Conservation (phyloP, 2,113 vertebrate genomes). For the Heterotis niloticus region DNA sequence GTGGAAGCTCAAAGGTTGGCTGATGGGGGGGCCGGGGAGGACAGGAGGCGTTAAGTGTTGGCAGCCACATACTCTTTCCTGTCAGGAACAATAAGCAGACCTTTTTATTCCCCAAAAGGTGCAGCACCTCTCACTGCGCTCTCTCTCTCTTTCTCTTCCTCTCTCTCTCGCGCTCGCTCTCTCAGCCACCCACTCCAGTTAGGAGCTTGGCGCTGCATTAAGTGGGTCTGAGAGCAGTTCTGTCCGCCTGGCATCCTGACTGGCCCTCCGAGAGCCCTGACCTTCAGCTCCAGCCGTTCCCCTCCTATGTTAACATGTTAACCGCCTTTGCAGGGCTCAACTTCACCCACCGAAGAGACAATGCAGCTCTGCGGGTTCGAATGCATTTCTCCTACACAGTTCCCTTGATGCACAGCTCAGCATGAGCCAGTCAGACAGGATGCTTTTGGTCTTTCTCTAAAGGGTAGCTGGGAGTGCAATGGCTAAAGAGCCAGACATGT, state of each 20-base stretch:
- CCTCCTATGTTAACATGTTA: neutral
- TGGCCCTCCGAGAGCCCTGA: neutral
- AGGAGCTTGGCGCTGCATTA: neutral
- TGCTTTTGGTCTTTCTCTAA: neutral
- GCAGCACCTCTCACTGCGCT: neutral
- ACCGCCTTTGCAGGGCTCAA: too few species aligned
- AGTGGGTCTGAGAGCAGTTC: neutral
- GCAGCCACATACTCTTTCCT: slow-evolving; percentile 48
- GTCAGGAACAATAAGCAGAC: slow-evolving; percentile 48
- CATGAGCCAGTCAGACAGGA: too few species aligned
- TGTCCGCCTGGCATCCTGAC: neutral
- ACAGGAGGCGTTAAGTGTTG: slow-evolving; percentile 49
- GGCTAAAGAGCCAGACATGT: neutral
- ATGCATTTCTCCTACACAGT: neutral
- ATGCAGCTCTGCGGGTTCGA: neutral
- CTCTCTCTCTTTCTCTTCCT: neutral
- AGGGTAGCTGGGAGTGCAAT: neutral
- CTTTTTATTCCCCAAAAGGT: slow-evolving; percentile 15
- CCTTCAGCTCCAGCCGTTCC: neutral
- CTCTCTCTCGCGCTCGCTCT: neutral
- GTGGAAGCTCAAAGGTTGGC: slow-evolving; percentile 49
- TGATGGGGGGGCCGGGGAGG: slow-evolving; percentile 29
- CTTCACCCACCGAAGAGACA: neutral
- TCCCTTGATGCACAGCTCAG: neutral
- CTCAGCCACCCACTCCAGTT: neutral